These are phyloP conservation scores for Leucopternis melanops DNA, from an alignment of 2,113 vertebrate species.

Conservation along the genomic window DNA sequence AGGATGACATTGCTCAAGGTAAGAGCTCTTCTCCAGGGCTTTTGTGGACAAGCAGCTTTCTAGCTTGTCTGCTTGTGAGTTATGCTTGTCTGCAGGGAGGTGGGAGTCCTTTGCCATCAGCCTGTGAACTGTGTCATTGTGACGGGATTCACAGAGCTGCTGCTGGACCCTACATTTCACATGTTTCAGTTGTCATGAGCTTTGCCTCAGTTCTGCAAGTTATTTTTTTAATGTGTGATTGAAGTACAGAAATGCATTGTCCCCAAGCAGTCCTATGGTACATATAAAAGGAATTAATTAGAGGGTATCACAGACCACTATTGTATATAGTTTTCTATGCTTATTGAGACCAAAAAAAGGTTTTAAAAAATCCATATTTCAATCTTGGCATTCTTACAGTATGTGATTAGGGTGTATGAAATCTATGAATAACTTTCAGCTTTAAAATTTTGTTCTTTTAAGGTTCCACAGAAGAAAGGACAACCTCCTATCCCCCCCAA, in stretches of 20 bases:
- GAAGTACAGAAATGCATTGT: neutral
- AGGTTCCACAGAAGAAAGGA: neutral
- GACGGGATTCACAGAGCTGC: neutral
- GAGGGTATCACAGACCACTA: neutral
- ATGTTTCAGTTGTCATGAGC: neutral
- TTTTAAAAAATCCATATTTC: neutral
- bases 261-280: neutral
- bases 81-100: neutral
- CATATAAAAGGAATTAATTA: neutral
- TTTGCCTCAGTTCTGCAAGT: neutral
- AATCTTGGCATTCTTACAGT: neutral
- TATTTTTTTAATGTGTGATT: neutral
- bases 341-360: neutral
- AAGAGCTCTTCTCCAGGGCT: neutral
- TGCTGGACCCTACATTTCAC: neutral
- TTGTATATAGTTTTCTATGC: neutral
- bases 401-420: neutral
- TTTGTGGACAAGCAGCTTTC: neutral
- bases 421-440: neutral
- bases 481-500: neutral
- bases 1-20: constrained; percentile 90
- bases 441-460: neutral
- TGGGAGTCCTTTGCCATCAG: neutral
- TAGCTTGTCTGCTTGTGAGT: neutral
- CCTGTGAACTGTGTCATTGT: neutral